Evolutionary conservation across 2,797 vertebrate species (phyloP), one percentile per base, ranked within the genome.

Genomic region (Neosilurus mollespiculum): DNA sequence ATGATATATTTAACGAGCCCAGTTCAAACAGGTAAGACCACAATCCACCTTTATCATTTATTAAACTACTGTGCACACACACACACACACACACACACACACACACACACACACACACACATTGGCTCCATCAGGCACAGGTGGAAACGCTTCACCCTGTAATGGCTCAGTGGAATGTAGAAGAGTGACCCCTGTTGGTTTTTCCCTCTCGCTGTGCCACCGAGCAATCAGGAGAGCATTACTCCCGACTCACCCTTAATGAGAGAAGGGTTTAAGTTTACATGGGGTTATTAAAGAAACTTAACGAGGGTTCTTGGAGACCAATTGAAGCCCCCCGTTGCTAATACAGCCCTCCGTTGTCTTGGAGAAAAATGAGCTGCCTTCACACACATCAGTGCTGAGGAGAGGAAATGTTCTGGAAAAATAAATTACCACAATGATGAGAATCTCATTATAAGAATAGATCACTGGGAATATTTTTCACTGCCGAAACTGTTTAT

Each of bases 11-110:
- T 91, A 87, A 87, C 82, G 83, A 54, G 30, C 83, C 16, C 91
- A 9, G 22, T 72, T 61, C 91, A 85, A 0, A 88, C 92, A 85
- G 87, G 94, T 95, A 92, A 93, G 94, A 91, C 26, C 15, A 34
- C n/a, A 37, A 61, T 7, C 11, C 2, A 16, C 14, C 9, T 43
- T 62, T 77, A 43, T 11, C 2, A 20, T 75, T n/a, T 54, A 73
- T 54, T 73, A 26, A 4, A 76, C 56, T 14, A 43, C 78, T 78
- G 51, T 64, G 76, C 81, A 81, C 78, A 30, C 69, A 66, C 80
- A 86, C 78, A 71, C 30, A 15, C 66, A 20, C 65, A 51, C 12
- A 58, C 56, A n/a, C 22, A 62, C 65, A 62, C 43, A 26, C 43
- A 69, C 51, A 75, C 61, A 54, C 59, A 81, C 59, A 81, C 81